Conservation (phyloP, 2,113 vertebrate genomes). For the Cryptomyrus ogoouensis region DNA sequence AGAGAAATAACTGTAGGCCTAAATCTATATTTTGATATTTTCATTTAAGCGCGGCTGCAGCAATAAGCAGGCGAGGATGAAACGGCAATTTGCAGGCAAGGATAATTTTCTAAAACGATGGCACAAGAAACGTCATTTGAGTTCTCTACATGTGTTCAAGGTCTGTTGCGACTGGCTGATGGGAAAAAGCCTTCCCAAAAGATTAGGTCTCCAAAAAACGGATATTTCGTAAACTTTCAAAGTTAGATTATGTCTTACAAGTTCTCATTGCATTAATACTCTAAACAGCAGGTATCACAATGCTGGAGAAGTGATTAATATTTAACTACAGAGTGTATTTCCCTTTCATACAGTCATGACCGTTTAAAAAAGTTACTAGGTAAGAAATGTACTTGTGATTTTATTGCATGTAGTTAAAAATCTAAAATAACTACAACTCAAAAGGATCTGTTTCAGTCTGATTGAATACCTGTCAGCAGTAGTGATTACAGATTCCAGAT, state of each 20-base stretch:
- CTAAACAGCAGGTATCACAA: background rate
- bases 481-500: constrained; percentile 43
- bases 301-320: background rate
- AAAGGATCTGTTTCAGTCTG: constrained; percentile 43
- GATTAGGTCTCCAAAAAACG: background rate
- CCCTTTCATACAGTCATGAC: background rate
- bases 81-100: background rate
- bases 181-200: background rate
- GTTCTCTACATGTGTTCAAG: background rate
- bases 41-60: background rate
- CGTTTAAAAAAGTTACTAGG: constrained; percentile 21
- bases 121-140: background rate
- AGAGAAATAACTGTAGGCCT: background rate
- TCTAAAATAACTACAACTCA: constrained; percentile 50
- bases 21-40: background rate
- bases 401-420: constrained; percentile 65
- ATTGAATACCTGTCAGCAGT: constrained; percentile 37
- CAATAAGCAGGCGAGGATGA: background rate
- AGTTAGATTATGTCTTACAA: background rate
- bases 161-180: background rate
- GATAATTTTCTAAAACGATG: background rate
- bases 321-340: background rate
- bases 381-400: constrained; percentile 48
- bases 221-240: constrained; percentile 7
- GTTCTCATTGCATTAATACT: constrained; percentile 5